Conservation (phyloP, 2,113 vertebrate genomes). For the Amphilophus citrinellus region DNA sequence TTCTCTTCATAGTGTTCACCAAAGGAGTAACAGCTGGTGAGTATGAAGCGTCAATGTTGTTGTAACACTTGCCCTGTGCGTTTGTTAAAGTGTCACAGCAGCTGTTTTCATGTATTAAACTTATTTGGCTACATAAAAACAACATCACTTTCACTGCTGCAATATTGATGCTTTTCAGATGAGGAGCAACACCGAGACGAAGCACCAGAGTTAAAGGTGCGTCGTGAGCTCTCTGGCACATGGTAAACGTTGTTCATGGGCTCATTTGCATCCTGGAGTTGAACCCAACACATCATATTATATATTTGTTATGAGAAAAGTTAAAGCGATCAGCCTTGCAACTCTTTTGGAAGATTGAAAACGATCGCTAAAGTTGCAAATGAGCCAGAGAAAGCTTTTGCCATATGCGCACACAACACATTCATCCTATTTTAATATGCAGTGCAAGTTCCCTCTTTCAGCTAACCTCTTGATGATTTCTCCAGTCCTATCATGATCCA, state of each 20-base stretch:
- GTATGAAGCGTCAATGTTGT: background rate
- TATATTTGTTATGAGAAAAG: background rate
- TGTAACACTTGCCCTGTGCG: background rate
- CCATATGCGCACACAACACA: background rate
- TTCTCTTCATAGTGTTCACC: slow-evolving; percentile 62
- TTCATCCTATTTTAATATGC: background rate
- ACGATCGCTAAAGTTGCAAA: background rate
- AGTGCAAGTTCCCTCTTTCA: background rate
- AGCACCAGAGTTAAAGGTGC: slow-evolving; percentile 72
- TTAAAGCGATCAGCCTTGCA: background rate
- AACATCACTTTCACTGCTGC: background rate
- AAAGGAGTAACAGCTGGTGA: slow-evolving; percentile 74
- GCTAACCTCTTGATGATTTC: background rate
- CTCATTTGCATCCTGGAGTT: too few species aligned
- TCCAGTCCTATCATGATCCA: slow-evolving; percentile 73
- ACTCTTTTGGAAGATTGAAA: background rate
- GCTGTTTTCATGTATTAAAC: background rate
- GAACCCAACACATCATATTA: background rate
- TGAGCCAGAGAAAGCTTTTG: background rate
- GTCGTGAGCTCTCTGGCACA: background rate
- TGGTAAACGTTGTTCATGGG: background rate
- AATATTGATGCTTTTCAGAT: slow-evolving; percentile 63
- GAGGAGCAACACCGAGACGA: slow-evolving; percentile 66
- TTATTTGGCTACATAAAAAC: background rate
- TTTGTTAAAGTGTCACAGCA: background rate